Evolutionary conservation across 2,113 vertebrate species (phyloP).

Genomic region (Jacana jacana): DNA sequence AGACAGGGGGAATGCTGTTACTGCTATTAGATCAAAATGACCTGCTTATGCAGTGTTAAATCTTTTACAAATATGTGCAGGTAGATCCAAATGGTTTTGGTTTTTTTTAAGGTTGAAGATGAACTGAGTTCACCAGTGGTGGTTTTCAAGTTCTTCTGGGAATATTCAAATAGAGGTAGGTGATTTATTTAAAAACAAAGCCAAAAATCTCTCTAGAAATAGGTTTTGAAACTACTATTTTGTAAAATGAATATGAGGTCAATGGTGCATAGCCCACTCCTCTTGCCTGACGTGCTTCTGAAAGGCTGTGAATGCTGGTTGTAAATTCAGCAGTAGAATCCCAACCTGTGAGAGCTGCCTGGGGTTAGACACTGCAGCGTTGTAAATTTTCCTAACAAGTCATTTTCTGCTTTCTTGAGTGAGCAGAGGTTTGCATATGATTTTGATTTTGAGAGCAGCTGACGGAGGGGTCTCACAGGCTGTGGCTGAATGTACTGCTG

Average conservation of each 20-base stretch:
- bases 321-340: neutral
- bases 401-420: neutral
- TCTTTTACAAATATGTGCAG: neutral
- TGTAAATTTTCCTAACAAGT: neutral
- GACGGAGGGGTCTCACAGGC: neutral
- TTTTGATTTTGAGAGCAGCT: neutral
- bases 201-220: neutral
- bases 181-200: neutral
- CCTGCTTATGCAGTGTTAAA: neutral
- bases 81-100: neutral
- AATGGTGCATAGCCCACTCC: neutral
- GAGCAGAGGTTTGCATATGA: neutral
- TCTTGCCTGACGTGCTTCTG: neutral
- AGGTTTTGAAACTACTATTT: neutral
- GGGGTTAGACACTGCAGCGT: neutral
- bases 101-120: constrained; percentile 89
- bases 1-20: neutral
- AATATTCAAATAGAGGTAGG: constrained; percentile 79
- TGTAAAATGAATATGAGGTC: neutral
- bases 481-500: neutral
- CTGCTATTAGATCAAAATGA: neutral
- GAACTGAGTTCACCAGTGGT: constrained; percentile 91
- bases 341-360: neutral
- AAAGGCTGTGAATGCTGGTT: neutral
- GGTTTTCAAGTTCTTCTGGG: constrained; percentile 86